phyloP scores from a whole-genome alignment of 2,888 invertebrate genomes.

The Cabera pusaria region DNA sequence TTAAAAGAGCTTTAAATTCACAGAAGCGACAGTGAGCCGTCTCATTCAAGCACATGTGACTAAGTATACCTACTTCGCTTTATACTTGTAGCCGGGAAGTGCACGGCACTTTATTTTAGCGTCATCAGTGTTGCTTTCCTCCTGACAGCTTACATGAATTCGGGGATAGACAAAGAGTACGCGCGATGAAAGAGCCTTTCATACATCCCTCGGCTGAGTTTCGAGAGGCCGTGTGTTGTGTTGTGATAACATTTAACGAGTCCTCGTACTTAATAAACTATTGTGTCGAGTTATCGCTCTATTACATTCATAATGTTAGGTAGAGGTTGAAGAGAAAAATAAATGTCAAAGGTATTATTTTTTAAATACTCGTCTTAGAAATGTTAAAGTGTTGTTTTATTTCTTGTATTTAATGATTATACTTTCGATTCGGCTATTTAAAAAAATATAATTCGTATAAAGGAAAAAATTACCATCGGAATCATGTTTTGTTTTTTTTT shows the following conservation, averaged over 20 bases:
- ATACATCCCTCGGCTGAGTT: slow-evolving; percentile 45
- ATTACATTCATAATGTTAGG: slow-evolving; percentile 5
- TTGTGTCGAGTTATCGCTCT: slow-evolving; percentile 10
- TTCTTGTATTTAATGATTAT: too few species aligned
- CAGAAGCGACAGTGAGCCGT: slow-evolving; percentile 28
- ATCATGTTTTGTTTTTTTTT: too few species aligned
- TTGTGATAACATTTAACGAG: slow-evolving; percentile 58
- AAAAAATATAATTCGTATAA: too few species aligned
- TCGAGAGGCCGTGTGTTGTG: slow-evolving; percentile 47
- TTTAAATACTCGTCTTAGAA: too few species aligned
- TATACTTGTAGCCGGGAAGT: slow-evolving; percentile 43
- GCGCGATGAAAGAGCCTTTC: slow-evolving; percentile 64
- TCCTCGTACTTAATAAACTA: slow-evolving; percentile 35
- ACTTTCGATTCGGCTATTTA: too few species aligned
- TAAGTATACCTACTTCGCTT: slow-evolving; percentile 29
- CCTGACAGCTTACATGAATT: slow-evolving; percentile 64
- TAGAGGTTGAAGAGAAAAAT: too few species aligned
- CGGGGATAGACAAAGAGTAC: slow-evolving; percentile 65
- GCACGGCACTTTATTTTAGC: slow-evolving; percentile 60
- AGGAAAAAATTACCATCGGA: too few species aligned
- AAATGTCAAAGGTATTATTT: too few species aligned
- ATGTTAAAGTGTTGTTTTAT: too few species aligned
- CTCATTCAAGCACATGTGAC: slow-evolving; percentile 23
- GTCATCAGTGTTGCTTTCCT: slow-evolving; percentile 50
- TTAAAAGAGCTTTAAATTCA: slow-evolving; percentile 21